These are phyloP conservation scores for Monopterus albus DNA, from an alignment of 2,113 vertebrate species.

Conservation along the genomic window DNA sequence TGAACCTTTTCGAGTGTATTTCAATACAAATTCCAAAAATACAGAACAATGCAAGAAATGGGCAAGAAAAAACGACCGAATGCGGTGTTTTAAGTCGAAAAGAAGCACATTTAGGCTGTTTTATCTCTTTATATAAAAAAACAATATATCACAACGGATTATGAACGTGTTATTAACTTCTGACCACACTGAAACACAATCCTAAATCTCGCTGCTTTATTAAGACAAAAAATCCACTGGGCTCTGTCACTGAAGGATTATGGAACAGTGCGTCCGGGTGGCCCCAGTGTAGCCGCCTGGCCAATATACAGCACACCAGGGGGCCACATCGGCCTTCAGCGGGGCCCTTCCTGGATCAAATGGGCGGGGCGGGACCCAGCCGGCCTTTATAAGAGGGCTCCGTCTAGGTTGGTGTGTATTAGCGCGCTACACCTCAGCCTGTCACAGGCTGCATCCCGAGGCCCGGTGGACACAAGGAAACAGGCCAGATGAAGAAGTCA, in stretches of 20 bases:
- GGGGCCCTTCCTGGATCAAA: conserved; percentile 77
- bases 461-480: conserved; percentile 24
- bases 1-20: too few species aligned
- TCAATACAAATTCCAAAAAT: too few species aligned
- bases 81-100: too few species aligned
- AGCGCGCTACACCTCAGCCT: conserved; percentile 44
- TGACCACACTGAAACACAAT: background rate
- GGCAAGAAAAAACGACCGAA: too few species aligned
- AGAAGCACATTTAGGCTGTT: too few species aligned
- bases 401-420: conserved; percentile 54
- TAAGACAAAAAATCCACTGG: background rate
- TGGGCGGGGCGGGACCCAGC: conserved; percentile 67
- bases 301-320: conserved; percentile 86
- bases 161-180: too few species aligned
- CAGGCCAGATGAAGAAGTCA: conserved; percentile 23
- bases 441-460: conserved; percentile 20
- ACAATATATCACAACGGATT: too few species aligned
- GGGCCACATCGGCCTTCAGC: conserved; percentile 81
- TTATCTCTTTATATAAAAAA: too few species aligned
- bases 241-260: background rate
- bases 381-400: conserved; percentile 75
- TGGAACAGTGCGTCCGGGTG: conserved; percentile 39
- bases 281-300: conserved; percentile 54
- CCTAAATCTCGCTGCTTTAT: background rate
- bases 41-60: too few species aligned